Conservation (phyloP, 2,888 invertebrate species). For the Microdon myrmicae region DNA sequence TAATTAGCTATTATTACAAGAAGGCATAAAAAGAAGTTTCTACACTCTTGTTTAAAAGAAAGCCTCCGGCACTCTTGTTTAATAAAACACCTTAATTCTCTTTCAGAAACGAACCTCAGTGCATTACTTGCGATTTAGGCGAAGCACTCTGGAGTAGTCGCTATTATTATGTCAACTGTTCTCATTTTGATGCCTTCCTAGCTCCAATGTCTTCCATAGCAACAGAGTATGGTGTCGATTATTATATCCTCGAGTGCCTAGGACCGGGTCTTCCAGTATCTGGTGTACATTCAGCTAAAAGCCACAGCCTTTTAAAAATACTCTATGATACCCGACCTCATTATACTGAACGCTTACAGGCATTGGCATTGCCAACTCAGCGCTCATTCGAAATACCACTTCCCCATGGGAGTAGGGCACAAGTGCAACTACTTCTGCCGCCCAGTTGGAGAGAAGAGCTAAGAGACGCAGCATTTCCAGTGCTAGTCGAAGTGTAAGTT, state of each 20-base stretch:
- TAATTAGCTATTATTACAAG: too few relatives aligned
- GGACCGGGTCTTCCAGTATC: slow-evolving; percentile 92
- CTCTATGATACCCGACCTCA: slow-evolving; percentile 81
- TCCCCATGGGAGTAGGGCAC: slow-evolving; percentile 86
- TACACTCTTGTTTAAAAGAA: too few relatives aligned
- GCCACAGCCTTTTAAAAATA: slow-evolving; percentile 80
- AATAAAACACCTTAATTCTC: slow-evolving; percentile 10
- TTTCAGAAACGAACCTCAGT: slow-evolving; percentile 75
- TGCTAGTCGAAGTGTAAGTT: slow-evolving; percentile 86
- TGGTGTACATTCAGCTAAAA: slow-evolving; percentile 78
- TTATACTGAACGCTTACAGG: slow-evolving; percentile 73
- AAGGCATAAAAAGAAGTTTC: too few relatives aligned
- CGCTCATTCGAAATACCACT: slow-evolving; percentile 86
- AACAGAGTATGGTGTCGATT: slow-evolving; percentile 63
- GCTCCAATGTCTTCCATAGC: slow-evolving; percentile 69
- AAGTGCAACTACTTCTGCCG: slow-evolving; percentile 87
- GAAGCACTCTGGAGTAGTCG: slow-evolving; percentile 83
- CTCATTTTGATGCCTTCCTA: slow-evolving; percentile 84
- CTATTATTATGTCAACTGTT: slow-evolving; percentile 85
- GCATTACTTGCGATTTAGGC: slow-evolving; percentile 85
- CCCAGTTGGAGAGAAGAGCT: slow-evolving; percentile 89
- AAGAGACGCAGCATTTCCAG: slow-evolving; percentile 87
- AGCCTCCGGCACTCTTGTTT: too few relatives aligned
- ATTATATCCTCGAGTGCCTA: slow-evolving; percentile 86
- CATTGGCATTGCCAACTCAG: slow-evolving; percentile 84